Evolutionary conservation across 1,140 invertebrate genomes (phyloP), one percentile per base, ranked within the genome.

Genomic region (Drosophila sucinea): DNA sequence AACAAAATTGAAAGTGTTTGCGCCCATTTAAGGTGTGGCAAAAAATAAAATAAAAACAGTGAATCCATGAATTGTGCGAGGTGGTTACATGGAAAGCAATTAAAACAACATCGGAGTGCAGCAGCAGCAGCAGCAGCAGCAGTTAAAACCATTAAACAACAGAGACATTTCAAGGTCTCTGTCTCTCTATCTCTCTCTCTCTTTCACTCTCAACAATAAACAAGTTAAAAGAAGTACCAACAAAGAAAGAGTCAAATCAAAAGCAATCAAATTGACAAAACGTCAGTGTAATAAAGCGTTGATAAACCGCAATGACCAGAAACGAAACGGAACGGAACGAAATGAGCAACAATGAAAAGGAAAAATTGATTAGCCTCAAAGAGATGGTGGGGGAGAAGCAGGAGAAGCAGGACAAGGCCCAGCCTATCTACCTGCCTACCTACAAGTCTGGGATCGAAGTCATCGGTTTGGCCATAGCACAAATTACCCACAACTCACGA

Each of bases 221-320:
- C 63, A 56, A 73, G 58, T 68, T 60, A 55, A 77, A 69, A 38
- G 61, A 56, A 60, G 11, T n/a, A 38, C 25, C 38, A 41, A 65
- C 17, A 32, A 27, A 60, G 64, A 68, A 67, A 69, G 35, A 80
- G 65, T 78, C 55, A 89, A 87, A 83, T 83, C 84, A 87, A 83
- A 83, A 79, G 83, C 87, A 90, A 90, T 90, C 87, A 90, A 90
- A 84, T 90, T 90, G 87, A 90, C 87, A 90, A 87, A 90, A 87
- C 78, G 87, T 90, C 87, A 90, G 76, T 81, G 71, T 79, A 90
- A 90, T 90, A 86, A 90, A 84, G 87, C 87, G 87, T 84, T 90
- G 87, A 90, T 87, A 90, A 90, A 90, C 86, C 82, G 77, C 86
- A 75, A 55, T 51, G 38, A 29, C 64, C 33, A 58, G 62, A 68